These are phyloP conservation scores for Urocitellus parryii DNA, from an alignment of 2,113 vertebrate genomes.

Conservation along the genomic window DNA sequence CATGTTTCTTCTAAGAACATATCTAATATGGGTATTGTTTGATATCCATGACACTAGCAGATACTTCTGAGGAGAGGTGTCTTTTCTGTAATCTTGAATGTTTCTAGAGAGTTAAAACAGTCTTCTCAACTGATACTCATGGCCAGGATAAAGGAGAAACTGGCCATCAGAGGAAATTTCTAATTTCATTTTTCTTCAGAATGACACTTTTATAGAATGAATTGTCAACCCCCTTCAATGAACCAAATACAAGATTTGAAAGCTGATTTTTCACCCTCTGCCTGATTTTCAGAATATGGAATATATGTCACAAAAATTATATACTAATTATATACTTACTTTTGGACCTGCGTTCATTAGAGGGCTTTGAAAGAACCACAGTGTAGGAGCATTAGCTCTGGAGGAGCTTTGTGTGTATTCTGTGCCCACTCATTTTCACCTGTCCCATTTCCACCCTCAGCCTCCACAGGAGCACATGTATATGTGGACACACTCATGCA, in stretches of 20 bases:
- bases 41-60: not conserved
- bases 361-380: not conserved
- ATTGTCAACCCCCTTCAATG: not conserved
- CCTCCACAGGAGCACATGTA: not conserved
- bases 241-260: not conserved
- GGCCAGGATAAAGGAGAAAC: not conserved
- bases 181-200: not conserved
- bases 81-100: not conserved
- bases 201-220: not conserved
- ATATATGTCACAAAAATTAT: not conserved
- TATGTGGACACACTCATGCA: not conserved
- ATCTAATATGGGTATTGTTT: not conserved
- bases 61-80: not conserved
- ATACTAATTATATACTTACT: constrained; percentile 22
- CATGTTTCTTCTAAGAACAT: not conserved
- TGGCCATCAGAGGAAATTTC: not conserved
- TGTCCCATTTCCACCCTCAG: not conserved
- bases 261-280: not conserved
- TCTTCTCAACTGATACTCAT: not conserved
- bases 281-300: not conserved
- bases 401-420: not conserved
- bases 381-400: not conserved
- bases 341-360: not conserved
- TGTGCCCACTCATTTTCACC: not conserved
- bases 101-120: not conserved